Evolutionary conservation across 2,113 vertebrate species (phyloP), one percentile per base, ranked within the genome.

Genomic region (Phrynosoma platyrhinos): DNA sequence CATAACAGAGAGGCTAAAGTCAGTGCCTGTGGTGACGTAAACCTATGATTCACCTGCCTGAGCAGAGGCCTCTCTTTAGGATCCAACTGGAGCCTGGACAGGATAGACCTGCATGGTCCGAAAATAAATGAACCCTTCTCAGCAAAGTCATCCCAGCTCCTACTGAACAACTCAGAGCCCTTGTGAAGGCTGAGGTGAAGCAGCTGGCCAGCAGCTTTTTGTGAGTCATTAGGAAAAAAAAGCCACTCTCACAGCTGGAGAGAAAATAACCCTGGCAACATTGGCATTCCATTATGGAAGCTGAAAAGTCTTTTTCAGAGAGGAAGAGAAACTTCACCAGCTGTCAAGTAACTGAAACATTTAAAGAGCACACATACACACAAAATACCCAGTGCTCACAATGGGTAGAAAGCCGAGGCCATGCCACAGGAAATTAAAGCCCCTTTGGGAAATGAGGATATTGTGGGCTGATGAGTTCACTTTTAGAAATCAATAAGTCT

Each of bases 241-340:
- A 92, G 94, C 93, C 95, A 93, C 96, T 91, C 90, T 96, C 97
- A 96, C 96, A 97, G 97, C 97, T 97, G 97, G 97, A 97, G 95
- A 93, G 94, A 95, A 93, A 94, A 92, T 92, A 95, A 95, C 95
- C 93, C 94, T 93, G 92, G 94, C 92, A 96, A 94, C 93, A 88
- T 93, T 94, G 96, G 92, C 94, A 84, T 86, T 87, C 94, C 95
- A 96, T 96, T 97, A 97, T 95, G 96, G 93, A 84, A 91, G 72
- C 93, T 92, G 92, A 93, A 95, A 96, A 89, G 95, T 94, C 96
- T 95, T 96, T 93, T 95, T 96, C 90, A 77, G 92, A 95, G 96
- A 94, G 96, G 97, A 97, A 97, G 96, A 94, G 91, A 95, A 94
- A 95, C 96, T 94, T 96, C 96, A 94, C 94, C 97, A 97, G 96